phyloP scores from a whole-genome alignment of 2,888 invertebrate species.

The Willowsia nigromaculata region DNA sequence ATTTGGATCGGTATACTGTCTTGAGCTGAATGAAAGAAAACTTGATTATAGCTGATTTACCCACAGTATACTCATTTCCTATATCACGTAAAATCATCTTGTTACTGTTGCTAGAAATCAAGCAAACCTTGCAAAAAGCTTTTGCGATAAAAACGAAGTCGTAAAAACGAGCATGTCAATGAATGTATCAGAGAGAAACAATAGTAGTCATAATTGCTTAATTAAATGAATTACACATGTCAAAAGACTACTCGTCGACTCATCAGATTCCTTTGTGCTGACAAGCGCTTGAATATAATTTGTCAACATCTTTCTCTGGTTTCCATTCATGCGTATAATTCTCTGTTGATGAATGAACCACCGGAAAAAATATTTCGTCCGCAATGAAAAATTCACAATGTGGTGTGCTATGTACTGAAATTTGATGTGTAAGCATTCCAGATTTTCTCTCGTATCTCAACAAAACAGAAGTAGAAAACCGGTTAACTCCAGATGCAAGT shows the following conservation, averaged over 20 bases:
- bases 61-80: background rate
- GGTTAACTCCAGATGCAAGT: too few species aligned
- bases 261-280: too few species aligned
- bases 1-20: background rate
- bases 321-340: too few species aligned
- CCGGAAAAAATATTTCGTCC: too few species aligned
- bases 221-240: background rate
- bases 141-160: background rate
- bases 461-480: too few species aligned
- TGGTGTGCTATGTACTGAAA: too few species aligned
- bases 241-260: too few species aligned
- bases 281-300: background rate
- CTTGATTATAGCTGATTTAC: background rate
- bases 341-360: too few species aligned
- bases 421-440: too few species aligned
- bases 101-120: background rate
- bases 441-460: too few species aligned
- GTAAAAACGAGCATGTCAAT: background rate
- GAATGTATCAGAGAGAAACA: background rate
- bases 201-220: background rate
- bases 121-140: background rate
- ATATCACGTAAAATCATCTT: background rate
- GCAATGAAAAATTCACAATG: too few species aligned
- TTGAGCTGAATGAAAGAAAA: background rate
- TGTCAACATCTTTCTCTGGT: too few species aligned